Base-by-base conservation (phyloP, 1,140 invertebrate species). In the Neodiprion lecontei region DNA sequence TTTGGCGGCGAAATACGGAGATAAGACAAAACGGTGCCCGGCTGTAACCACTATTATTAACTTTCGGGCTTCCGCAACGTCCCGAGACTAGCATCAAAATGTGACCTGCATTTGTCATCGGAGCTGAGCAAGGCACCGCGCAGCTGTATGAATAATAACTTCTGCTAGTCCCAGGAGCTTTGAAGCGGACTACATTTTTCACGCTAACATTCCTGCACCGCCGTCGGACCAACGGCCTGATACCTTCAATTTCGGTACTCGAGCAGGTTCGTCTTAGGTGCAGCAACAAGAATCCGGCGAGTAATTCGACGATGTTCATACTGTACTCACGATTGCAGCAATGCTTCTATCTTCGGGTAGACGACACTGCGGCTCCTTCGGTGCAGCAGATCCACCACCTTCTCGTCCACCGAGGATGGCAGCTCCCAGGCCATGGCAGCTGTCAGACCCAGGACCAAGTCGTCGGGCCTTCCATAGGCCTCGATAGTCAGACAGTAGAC, bases 391-490 rank as follows among this genome's bases (percentile, higher is more conserved):
- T 83, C 78, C 65, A 78, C 79, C 74, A 85, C 77, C 77, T 86
- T 85, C 17, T 79, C 70, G 76, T 88, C 83, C 14, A 88, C 77
- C 78, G 88, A 84, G 72, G 67, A 84, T 14, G 89, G 89, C 61
- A 89, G 80, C 78, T 89, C 87, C 87, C 87, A 89, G 48, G 88
- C 88, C 74, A 89, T 79, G 12, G 87, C 88, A 8, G 86, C 84
- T 28, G 89, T 89, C 77, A 87, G 75, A 73, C 89, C 89, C 40
- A 89, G 71, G 12, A 89, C 86, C 61, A 88, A 78, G 70, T 89
- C 85, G 17, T 78, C 81, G 28, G 82, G 76, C 71, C 80, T 81
- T 9, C 80, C 83, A 74, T 85, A 85, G 68, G 86, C 84, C 77
- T 86, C 87, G 66, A 85, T 82, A 10, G 88, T 88, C 76, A 89